phyloP scores from a whole-genome alignment of 1,140 invertebrate genomes.

The Eumeta japonica region DNA sequence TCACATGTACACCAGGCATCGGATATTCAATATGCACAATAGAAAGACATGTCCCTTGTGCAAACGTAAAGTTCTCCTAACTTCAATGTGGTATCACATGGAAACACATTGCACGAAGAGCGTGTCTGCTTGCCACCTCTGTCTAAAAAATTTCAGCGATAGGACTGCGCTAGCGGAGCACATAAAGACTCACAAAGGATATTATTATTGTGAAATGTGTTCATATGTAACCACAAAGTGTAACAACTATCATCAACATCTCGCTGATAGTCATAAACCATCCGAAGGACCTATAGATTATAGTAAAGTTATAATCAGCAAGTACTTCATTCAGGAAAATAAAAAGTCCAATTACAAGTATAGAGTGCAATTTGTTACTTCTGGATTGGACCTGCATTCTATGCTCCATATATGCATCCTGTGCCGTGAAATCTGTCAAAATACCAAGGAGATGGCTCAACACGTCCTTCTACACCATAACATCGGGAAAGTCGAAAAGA shows the following conservation, averaged over 20 bases:
- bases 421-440: constrained; percentile 21
- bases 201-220: constrained; percentile 20
- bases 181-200: constrained; percentile 11
- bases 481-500: neutral
- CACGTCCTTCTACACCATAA: constrained; percentile 17
- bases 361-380: constrained; percentile 14
- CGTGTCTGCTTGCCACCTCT: constrained; percentile 24
- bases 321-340: neutral
- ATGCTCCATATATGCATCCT: constrained; percentile 22
- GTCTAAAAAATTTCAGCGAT: constrained; percentile 17
- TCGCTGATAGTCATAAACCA: constrained; percentile 15
- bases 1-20: constrained; percentile 18
- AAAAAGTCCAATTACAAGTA: neutral
- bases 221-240: constrained; percentile 13
- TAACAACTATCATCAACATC: constrained; percentile 12
- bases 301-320: neutral
- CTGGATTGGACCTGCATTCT: constrained; percentile 8
- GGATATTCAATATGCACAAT: neutral
- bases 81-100: constrained; percentile 19
- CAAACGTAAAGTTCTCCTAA: neutral
- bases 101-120: constrained; percentile 18
- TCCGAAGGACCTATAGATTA: neutral
- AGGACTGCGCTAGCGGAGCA: constrained; percentile 13
- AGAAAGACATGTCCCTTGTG: constrained; percentile 21
- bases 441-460: constrained; percentile 6